phyloP scores from a whole-genome alignment of 2,797 vertebrate genomes.

The Nasua narica region DNA sequence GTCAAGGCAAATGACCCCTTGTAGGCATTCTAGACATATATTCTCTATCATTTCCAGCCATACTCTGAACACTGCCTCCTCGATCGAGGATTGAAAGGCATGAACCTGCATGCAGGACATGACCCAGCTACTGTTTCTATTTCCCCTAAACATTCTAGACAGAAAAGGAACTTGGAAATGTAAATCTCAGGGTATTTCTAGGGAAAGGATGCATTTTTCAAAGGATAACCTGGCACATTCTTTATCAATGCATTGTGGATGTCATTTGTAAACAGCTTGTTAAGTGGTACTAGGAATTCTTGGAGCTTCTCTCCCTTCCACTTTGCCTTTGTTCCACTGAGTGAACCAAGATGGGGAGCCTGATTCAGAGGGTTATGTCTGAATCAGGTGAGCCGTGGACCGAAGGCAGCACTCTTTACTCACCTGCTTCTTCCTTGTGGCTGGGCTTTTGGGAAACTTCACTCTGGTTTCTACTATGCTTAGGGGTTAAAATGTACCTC shows the following conservation, averaged over 20 bases:
- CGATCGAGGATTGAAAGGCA: background rate
- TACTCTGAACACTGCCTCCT: background rate
- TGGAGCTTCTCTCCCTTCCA: background rate
- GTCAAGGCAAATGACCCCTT: background rate
- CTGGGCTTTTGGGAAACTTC: background rate
- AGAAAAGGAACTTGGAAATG: background rate
- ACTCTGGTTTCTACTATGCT: background rate
- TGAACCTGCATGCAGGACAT: no score
- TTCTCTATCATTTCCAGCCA: background rate
- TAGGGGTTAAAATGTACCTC: background rate
- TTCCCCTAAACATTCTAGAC: background rate
- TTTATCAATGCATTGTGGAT: background rate
- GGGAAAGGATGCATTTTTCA: background rate
- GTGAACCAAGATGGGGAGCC: background rate
- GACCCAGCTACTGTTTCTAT: background rate
- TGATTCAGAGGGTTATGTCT: background rate
- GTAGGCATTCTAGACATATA: background rate
- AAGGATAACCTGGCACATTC: background rate
- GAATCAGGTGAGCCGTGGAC: background rate
- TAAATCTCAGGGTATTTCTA: accelerated
- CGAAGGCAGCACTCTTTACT: background rate
- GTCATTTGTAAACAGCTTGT: background rate
- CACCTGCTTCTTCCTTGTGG: no score
- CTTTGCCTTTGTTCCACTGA: background rate
- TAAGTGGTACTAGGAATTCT: background rate